phyloP scores from a whole-genome alignment of 2,797 vertebrate species.

The Acrossocheilus wenchowensis region DNA sequence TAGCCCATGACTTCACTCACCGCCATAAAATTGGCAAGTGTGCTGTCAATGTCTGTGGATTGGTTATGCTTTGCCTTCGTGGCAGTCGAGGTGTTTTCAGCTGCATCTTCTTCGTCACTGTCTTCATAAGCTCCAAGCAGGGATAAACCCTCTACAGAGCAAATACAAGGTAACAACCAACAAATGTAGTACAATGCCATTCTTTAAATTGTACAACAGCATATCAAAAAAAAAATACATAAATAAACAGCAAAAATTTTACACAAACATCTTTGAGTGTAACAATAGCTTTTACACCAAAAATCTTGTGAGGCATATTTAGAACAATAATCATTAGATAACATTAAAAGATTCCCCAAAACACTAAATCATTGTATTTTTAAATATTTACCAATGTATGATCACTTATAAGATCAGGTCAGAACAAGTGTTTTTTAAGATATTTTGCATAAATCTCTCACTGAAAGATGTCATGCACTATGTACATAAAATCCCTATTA shows the following conservation, averaged over 20 bases:
- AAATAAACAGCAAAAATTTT: background rate
- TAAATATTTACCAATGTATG: too few relatives aligned
- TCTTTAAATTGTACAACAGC: background rate
- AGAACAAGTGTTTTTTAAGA: too few relatives aligned
- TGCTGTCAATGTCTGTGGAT: constrained; percentile 92
- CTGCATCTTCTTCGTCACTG: constrained; percentile 92
- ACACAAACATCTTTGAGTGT: background rate
- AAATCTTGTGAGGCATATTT: background rate
- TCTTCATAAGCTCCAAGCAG: constrained; percentile 96
- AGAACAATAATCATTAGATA: background rate
- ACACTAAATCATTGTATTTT: too few relatives aligned
- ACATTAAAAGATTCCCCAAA: background rate
- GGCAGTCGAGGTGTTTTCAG: constrained; percentile 60
- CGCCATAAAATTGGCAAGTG: constrained; percentile 95
- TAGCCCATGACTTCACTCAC: constrained; percentile 75
- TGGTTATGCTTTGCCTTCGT: constrained; percentile 79
- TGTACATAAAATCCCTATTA: too few relatives aligned
- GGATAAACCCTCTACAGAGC: constrained; percentile 86
- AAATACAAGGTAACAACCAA: constrained; percentile 15
- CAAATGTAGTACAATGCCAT: background rate
- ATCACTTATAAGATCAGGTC: too few relatives aligned
- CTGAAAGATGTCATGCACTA: too few relatives aligned
- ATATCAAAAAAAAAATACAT: background rate
- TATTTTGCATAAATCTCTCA: too few relatives aligned
- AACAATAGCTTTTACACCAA: background rate